Evolutionary conservation across 2,797 vertebrate genomes (phyloP).

Genomic region (Numenius phaeopus): DNA sequence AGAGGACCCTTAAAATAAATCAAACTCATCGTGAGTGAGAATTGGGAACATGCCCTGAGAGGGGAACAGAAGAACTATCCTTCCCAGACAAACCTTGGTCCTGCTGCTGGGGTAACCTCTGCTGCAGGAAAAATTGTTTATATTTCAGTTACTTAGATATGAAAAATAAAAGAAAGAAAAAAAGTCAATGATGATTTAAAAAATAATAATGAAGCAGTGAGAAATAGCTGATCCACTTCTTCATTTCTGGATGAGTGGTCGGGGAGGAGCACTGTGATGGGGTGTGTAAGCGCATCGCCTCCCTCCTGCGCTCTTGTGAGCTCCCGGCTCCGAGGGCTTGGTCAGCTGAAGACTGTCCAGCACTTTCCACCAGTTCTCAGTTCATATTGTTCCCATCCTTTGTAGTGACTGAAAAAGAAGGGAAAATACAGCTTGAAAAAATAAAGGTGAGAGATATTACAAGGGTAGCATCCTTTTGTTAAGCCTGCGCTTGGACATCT

Average conservation of each 20-base stretch:
- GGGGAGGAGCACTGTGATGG: not conserved
- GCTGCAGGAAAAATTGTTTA: not conserved
- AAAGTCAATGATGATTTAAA: not conserved
- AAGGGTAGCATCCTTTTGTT: not conserved
- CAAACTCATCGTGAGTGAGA: not conserved
- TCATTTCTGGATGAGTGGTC: not conserved
- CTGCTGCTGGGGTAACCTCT: not conserved
- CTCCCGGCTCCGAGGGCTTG: not conserved
- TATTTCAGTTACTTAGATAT: not conserved
- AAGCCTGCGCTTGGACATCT: not conserved
- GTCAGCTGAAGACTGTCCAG: not conserved
- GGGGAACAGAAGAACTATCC: not conserved
- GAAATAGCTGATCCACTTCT: not conserved
- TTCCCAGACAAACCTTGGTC: not conserved
- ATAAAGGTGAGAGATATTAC: not conserved
- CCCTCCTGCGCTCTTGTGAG: not conserved
- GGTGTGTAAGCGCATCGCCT: not conserved
- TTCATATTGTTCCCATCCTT: not conserved
- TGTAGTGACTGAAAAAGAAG: not conserved
- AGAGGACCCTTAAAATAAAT: not conserved
- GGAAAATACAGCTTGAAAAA: not conserved
- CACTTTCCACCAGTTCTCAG: not conserved
- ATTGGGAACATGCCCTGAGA: not conserved
- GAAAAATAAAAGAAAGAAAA: not conserved
- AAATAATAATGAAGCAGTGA: not conserved